phyloP scores from a whole-genome alignment of 35 echinoderm and acorn worm species.

The Ophioderma brevispina region DNA sequence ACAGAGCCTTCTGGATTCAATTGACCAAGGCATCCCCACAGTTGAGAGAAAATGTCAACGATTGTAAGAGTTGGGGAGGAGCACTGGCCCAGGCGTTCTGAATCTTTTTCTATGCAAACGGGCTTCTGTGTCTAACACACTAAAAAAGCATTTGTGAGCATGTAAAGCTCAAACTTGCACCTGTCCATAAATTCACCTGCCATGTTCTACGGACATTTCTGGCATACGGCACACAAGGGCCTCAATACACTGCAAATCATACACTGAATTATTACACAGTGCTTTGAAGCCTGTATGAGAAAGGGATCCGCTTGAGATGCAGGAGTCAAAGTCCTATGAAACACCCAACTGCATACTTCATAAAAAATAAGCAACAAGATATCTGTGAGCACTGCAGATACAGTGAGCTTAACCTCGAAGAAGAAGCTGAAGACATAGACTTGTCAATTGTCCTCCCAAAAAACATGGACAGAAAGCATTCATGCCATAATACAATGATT shows the following conservation, averaged over 20 bases:
- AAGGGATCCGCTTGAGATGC: neutral
- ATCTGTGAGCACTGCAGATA: neutral
- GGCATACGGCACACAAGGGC: neutral
- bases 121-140: neutral
- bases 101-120: neutral
- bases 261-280: neutral
- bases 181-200: neutral
- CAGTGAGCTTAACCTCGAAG: too few relatives aligned
- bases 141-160: neutral
- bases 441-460: neutral
- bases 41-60: neutral
- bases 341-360: neutral
- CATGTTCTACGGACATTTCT: neutral
- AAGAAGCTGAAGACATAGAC: neutral
- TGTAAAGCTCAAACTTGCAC: neutral
- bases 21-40: neutral
- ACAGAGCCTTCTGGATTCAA: neutral
- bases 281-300: neutral
- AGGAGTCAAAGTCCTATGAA: neutral
- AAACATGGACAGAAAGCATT: neutral
- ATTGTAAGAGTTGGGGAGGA: neutral
- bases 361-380: too few relatives aligned
- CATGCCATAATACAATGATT: neutral
- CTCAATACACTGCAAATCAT: neutral
- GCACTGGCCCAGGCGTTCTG: neutral